Evolutionary conservation across 2,888 invertebrate genomes (phyloP).

Genomic region (Notodonta dromedarius): DNA sequence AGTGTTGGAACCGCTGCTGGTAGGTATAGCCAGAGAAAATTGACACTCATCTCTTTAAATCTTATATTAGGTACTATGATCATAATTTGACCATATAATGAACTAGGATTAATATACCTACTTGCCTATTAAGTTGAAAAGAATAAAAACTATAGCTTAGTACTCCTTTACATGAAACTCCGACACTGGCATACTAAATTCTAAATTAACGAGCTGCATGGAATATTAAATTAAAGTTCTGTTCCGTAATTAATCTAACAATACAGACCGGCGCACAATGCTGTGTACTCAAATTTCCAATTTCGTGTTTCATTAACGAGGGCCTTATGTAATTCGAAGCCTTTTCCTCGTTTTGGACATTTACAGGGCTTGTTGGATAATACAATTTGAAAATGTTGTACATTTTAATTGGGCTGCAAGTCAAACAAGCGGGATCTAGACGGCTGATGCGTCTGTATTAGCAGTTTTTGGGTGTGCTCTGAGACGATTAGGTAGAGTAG

Average conservation of each 20-base stretch:
- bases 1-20: too few relatives aligned
- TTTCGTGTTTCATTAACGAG: slow-evolving; percentile 49
- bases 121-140: too few relatives aligned
- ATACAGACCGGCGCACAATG: slow-evolving; percentile 27
- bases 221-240: slow-evolving; percentile 26
- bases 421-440: slow-evolving; percentile 28
- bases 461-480: too few relatives aligned
- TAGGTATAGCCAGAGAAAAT: too few relatives aligned
- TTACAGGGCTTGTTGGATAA: slow-evolving; percentile 38
- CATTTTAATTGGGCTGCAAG: slow-evolving; percentile 33
- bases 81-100: too few relatives aligned
- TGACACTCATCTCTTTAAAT: too few relatives aligned
- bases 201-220: slow-evolving; percentile 12
- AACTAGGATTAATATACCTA: too few relatives aligned
- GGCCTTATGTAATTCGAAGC: slow-evolving; percentile 46
- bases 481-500: too few relatives aligned
- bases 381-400: slow-evolving; percentile 29
- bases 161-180: too few relatives aligned
- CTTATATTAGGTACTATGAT: too few relatives aligned
- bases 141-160: too few relatives aligned
- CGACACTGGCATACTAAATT: not conserved
- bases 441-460: slow-evolving; percentile 1
- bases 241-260: slow-evolving; percentile 31
- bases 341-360: slow-evolving; percentile 40
- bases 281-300: slow-evolving; percentile 42